Percentiles rank a stretch among this genome's conserved stretches.
Evolutionary conservation across 2,888 invertebrate species (phyloP).

Genomic region (Perdita meconis): DNA sequence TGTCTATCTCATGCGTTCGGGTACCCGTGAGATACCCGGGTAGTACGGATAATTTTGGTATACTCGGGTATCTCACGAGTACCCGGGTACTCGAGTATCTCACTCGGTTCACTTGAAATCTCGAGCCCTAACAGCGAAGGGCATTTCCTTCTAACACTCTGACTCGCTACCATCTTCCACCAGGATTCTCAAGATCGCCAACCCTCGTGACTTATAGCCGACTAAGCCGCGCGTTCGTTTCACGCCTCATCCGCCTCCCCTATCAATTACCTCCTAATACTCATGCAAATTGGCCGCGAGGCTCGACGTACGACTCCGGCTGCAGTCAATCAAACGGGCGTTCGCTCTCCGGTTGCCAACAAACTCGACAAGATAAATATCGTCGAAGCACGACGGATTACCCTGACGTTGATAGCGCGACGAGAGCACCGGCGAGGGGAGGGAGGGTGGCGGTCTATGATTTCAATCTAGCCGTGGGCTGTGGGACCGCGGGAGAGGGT

Average conservation of each 20-base stretch:
- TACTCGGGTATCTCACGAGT: no score
- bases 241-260: conserved; percentile 44
- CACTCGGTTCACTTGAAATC: no score
- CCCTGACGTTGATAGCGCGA: conserved; percentile 56
- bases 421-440: no score
- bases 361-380: conserved; percentile 69
- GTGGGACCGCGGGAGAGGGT: conserved; percentile 21
- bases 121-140: no score
- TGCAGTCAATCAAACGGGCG: conserved; percentile 42
- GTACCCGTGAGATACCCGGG: no score
- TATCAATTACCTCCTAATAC: conserved; percentile 49
- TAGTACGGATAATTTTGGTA: no score
- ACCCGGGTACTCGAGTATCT: no score
- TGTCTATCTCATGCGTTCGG: no score
- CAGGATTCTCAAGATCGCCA: background rate
- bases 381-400: conserved; percentile 64
- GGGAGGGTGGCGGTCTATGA: conserved; percentile 57
- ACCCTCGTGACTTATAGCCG: conserved; percentile 9
- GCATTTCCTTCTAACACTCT: no score
- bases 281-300: conserved; percentile 57
- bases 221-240: conserved; percentile 40
- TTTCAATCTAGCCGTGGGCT: conserved; percentile 68
- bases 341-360: conserved; percentile 45
- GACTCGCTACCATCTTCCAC: background rate
- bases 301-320: conserved; percentile 21